Percentiles rank a stretch among this genome's conserved stretches.
These are phyloP conservation scores for Lasioglossum vierecki DNA, from an alignment of 2,888 invertebrate species.

Conservation along the genomic window DNA sequence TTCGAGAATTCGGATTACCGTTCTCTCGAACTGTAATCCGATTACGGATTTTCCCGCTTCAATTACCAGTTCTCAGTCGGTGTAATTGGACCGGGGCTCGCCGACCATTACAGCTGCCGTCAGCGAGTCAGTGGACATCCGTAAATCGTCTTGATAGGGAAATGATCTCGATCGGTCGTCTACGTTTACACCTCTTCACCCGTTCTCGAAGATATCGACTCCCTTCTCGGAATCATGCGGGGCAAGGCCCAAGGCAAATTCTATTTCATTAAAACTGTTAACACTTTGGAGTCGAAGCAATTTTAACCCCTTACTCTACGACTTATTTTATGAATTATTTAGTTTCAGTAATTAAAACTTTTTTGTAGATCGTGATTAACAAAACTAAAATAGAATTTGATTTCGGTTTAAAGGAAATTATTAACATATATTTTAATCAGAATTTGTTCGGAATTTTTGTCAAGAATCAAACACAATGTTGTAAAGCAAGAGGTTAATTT, in stretches of 20 bases:
- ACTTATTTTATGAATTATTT: too few species aligned
- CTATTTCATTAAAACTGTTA: neutral
- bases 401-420: too few species aligned
- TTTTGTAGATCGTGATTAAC: too few species aligned
- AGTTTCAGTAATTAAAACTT: too few species aligned
- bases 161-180: neutral
- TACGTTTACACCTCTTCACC: accelerated
- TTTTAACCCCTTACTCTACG: too few species aligned
- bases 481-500: too few species aligned
- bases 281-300: too few species aligned
- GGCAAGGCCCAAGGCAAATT: neutral
- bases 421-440: too few species aligned
- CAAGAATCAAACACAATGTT: too few species aligned
- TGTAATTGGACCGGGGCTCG: slow-evolving; percentile 63
- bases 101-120: slow-evolving; percentile 63
- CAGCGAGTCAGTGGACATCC: slow-evolving; percentile 48
- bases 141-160: slow-evolving; percentile 6
- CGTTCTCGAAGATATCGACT: neutral
- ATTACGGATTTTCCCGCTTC: slow-evolving; percentile 61
- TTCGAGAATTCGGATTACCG: slow-evolving; percentile 61
- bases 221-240: neutral
- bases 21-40: slow-evolving; percentile 67
- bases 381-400: too few species aligned
- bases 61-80: slow-evolving; percentile 57
- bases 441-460: too few species aligned